Evolutionary conservation across 2,113 vertebrate genomes (phyloP), one percentile per base, ranked within the genome.

Genomic region (Chitala chitala): DNA sequence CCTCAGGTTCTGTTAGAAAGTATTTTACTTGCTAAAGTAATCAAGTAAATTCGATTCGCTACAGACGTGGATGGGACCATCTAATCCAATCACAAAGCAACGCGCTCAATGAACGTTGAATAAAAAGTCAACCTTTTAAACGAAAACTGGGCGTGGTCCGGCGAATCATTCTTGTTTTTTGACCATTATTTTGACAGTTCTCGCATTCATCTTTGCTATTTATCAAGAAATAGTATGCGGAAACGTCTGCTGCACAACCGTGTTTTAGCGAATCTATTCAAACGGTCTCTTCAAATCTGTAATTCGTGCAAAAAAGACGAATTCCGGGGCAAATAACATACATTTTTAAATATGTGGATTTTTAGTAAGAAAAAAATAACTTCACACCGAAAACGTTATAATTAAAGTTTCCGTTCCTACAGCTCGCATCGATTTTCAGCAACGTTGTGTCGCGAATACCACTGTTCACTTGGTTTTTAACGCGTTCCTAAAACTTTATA

Each of bases 401-500:
- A 48, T 64, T 26, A 46, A 10, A 38, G 24, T 20, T 9, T 17
- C 42, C 17, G 22, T 46, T n/a, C 10, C n/a, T 29, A 46, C 64
- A 24, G 24, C 33, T 31, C 20, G 48, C 40, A 69, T 26, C 40
- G 24, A 17, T 33, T 69, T 53, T 53, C 68, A 33, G 26, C n/a
- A 44, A 44, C 40, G 44, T 66, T 26, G 24, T 44, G 44, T 48
- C 20, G 36, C 10, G 64, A 20, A 66, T 40, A 26, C 5, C 22
- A 10, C 31, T 44, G 7, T 29, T 31, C 15, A 72, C 50, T 68
- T 68, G 61, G 46, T 36, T 64, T 73, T 51, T 31, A 51, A 73
- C 51, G 24, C 38, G 74, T 70, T 75, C 74, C 74, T 70, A 70
- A 70, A 75, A 70, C 65, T 70, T 59, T 70, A 70, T 58, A 70